Base-by-base conservation (phyloP, 2,888 invertebrate species). In the Athetis lepigone region DNA sequence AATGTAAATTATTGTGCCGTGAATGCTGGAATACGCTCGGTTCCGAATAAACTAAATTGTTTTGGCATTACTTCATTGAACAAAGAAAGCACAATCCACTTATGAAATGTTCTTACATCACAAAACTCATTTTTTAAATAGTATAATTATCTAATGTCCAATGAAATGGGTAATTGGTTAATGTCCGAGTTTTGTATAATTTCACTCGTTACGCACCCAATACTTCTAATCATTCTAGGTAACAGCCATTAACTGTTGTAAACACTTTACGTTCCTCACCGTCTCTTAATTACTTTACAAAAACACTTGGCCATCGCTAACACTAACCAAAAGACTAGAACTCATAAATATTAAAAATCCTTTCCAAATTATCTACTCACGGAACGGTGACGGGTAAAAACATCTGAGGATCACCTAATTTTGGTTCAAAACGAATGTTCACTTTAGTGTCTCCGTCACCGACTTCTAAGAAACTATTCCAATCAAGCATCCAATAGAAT, bases 401-500 rank as follows among this genome's bases (percentile, higher is more conserved):
- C 90, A 97, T 96, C 75, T 97, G 96, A 21, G 97, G 97, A 89
- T 98, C 97, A 0, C 98, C 98, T 42, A 97, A 95, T 92, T 97
- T 97, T 0, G 98, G 98, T 77, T 97, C 96, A 80, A 98, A 97
- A 81, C 97, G 96, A 77, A 98, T 96, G 81, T 97, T 97, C 0
- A 98, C 97, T 91, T 97, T 96, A 36, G 95, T 96, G 70, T 96
- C 96, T 39, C 96, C 97, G 21, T 97, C 97, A 11, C 98, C 98
- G 4, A 98, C 98, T 90, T 98, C 98, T 18, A 98, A 94, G 84
- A 98, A 98, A 56, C 97, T 96, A 84, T 98, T 98, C 98, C 98
- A 98, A 85, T 98, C 98, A 7, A 98, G 95, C 84, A 98, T 95
- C 92, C 98, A 98, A 85, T 98, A 98, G 75, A 98, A 97, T 0